Conservation (phyloP, 2,113 vertebrate species). For the Orthochromis malagaraziensis region DNA sequence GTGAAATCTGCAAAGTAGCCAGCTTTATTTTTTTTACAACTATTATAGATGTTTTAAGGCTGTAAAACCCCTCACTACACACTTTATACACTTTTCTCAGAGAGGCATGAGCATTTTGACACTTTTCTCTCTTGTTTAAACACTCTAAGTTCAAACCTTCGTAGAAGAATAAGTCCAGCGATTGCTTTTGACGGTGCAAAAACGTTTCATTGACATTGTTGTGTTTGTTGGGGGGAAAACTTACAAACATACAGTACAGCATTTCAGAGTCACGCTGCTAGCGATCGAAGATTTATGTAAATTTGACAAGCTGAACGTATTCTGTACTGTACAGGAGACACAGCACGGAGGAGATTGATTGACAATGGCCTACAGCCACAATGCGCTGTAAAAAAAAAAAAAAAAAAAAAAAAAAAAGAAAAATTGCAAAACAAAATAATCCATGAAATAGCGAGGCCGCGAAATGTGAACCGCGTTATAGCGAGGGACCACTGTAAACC, state of each 20-base stretch:
- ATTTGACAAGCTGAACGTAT: not conserved
- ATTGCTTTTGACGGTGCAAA: not conserved
- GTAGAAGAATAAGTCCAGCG: not conserved
- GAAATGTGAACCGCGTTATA: accelerated
- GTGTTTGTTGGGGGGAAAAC: not conserved
- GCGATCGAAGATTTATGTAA: accelerated
- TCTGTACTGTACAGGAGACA: not conserved
- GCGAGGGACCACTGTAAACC: not conserved
- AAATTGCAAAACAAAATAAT: accelerated
- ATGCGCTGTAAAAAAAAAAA: accelerated
- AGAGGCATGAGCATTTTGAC: accelerated
- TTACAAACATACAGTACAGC: not conserved
- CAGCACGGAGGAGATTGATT: not conserved
- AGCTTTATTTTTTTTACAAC: accelerated
- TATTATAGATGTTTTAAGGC: not conserved
- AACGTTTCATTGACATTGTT: not conserved
- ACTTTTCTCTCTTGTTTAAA: not conserved
- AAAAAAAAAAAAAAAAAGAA: accelerated
- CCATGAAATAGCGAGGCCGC: accelerated
- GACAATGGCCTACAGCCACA: not conserved
- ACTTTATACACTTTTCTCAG: not conserved
- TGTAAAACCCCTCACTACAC: not conserved
- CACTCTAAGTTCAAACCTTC: not conserved
- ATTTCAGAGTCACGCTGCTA: not conserved
- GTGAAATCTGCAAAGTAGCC: not conserved